Evolutionary conservation across 2,113 vertebrate genomes (phyloP), one percentile per base, ranked within the genome.

Genomic region (Origma solitaria): DNA sequence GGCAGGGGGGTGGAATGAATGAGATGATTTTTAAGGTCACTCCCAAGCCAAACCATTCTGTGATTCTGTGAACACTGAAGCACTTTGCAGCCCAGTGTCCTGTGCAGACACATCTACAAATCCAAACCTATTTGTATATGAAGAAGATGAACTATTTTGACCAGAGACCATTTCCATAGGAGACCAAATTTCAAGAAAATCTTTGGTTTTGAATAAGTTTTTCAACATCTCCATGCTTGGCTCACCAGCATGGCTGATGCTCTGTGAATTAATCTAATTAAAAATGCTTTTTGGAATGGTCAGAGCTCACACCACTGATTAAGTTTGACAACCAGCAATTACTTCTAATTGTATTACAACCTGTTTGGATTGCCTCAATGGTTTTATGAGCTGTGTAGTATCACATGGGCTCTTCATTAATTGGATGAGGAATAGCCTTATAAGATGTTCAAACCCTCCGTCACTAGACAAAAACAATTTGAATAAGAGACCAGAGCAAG

Each of bases 311-410:
- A 53, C 18, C 33, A 25, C 44, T 93, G 88, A 97, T 92, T 27
- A 73, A 54, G 95, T 92, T 93, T 95, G 96, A 88, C 94, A 95
- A 86, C 2, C 30, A 88, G 84, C 64, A 90, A 96, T 97, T 95
- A 95, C 68, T 91, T 47, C 35, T 96, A 97, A 97, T 96, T 92
- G 95, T 81, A 97, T 95, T 89, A 95, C 30, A 53, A 47, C 64
- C 72, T 77, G 86, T 93, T 96, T 95, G 93, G 83, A 95, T 92
- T 86, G 24, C 76, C 95, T 93, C 94, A 85, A 89, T 82, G 94
- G 94, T 80, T 92, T 96, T 94, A 95, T 69, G 47, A 51, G 82
- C 90, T 91, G 62, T 73, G 45, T 35, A 25, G 70, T 64, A 70
- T 78, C 75, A 88, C 40, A 83, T 70, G 38, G 75, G 51, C 64